Evolutionary conservation across 2,797 vertebrate species (phyloP).

Genomic region (Setipinna tenuifilis): DNA sequence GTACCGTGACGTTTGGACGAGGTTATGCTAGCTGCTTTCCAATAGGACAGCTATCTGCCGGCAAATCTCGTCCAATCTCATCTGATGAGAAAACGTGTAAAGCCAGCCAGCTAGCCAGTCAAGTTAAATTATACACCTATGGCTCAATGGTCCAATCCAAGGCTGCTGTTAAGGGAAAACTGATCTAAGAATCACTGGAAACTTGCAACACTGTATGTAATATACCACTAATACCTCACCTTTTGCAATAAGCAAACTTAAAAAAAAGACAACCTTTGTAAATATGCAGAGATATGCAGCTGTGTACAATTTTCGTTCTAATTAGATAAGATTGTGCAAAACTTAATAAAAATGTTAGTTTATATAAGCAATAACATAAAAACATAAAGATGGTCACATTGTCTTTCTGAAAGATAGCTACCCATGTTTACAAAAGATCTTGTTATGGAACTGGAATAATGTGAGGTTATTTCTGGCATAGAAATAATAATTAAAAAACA

Average conservation of each 20-base stretch:
- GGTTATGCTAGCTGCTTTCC: too few species aligned
- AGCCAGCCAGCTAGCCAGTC: too few species aligned
- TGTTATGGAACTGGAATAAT: background rate
- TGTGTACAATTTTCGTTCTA: background rate
- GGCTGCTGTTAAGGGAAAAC: background rate
- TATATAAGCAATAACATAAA: background rate
- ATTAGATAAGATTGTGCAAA: background rate
- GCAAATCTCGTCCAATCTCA: too few species aligned
- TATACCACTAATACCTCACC: background rate
- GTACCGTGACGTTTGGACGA: too few species aligned
- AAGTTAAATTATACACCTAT: too few species aligned
- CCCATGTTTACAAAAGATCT: background rate
- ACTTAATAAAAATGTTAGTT: too few species aligned
- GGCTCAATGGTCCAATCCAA: background rate
- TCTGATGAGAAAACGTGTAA: too few species aligned
- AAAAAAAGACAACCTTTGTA: background rate
- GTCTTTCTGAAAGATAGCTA: background rate
- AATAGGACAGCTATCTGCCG: too few species aligned
- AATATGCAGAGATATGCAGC: background rate
- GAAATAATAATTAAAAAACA: background rate
- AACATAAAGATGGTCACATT: background rate
- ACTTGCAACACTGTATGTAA: background rate
- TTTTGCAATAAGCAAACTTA: background rate
- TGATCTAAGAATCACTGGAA: background rate
- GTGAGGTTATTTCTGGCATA: background rate